Percentiles rank a stretch among this genome's conserved stretches.
Evolutionary conservation across 2,797 vertebrate genomes (phyloP).

Genomic region (Mormyrus proboscirostris): DNA sequence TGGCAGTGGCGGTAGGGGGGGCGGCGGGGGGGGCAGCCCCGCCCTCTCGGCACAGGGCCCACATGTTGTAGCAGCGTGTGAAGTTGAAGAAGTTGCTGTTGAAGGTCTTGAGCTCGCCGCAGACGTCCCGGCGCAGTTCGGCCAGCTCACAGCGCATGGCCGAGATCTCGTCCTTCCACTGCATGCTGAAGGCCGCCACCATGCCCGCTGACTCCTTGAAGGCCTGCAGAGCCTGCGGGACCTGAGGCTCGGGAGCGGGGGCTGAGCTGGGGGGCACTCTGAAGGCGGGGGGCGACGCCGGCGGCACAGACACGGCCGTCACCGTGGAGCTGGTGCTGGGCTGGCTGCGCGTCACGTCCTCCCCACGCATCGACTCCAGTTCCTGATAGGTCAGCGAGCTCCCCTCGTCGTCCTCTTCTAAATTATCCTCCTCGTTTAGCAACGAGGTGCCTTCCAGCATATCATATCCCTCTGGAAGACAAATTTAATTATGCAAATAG

Average conservation of each 20-base stretch:
- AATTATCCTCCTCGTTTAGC: slow-evolving; percentile 74
- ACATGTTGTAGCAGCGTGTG: slow-evolving; percentile 76
- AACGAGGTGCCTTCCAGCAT: slow-evolving; percentile 70
- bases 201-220: slow-evolving; percentile 75
- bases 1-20: not conserved
- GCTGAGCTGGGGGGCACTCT: slow-evolving; percentile 54
- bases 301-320: slow-evolving; percentile 70
- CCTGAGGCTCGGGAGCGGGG: slow-evolving; percentile 54
- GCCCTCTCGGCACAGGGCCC: slow-evolving; percentile 68
- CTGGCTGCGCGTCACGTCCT: slow-evolving; percentile 69
- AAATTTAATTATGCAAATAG: slow-evolving; percentile 67
- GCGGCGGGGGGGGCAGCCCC: not conserved
- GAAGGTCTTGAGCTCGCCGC: slow-evolving; percentile 71
- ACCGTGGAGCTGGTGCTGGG: slow-evolving; percentile 76
- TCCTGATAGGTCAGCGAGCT: slow-evolving; percentile 73
- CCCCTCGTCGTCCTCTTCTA: slow-evolving; percentile 73
- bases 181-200: slow-evolving; percentile 73
- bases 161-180: slow-evolving; percentile 76
- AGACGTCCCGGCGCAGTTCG: slow-evolving; percentile 68
- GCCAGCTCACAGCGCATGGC: slow-evolving; percentile 74
- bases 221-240: slow-evolving; percentile 72
- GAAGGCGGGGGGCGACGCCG: slow-evolving; percentile 63
- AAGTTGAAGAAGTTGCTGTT: slow-evolving; percentile 81
- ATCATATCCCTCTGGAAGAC: slow-evolving; percentile 78
- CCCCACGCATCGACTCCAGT: slow-evolving; percentile 66